Evolutionary conservation across 2,888 invertebrate genomes (phyloP).

Genomic region (Drosophila leonis): DNA sequence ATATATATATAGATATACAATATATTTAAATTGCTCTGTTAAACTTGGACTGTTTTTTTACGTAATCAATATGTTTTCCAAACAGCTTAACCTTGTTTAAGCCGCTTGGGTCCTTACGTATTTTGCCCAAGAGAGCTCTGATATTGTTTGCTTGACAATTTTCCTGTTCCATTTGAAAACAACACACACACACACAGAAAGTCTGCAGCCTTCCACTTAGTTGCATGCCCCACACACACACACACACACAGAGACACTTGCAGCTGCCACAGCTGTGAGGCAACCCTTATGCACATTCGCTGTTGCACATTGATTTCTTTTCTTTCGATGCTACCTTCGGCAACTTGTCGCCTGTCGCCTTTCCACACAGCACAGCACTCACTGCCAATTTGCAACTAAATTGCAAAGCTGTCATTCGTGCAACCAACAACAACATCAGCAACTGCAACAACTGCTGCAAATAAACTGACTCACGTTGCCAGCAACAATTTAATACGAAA

Average conservation of each 20-base stretch:
- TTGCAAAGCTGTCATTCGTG: constrained; percentile 67
- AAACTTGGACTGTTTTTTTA: not conserved
- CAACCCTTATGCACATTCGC: constrained; percentile 9
- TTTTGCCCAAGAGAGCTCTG: constrained; percentile 5
- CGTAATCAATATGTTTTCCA: constrained; percentile 5
- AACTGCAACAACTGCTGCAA: constrained; percentile 33
- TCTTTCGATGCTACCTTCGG: constrained; percentile 38
- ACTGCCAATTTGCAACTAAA: constrained; percentile 73
- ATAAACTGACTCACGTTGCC: constrained; percentile 62
- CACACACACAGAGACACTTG: not conserved
- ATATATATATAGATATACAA: not conserved
- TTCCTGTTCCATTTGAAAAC: not conserved
- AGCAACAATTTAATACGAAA: constrained; percentile 68
- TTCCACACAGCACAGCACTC: constrained; percentile 61
- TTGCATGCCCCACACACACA: constrained; percentile 7
- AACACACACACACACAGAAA: not conserved
- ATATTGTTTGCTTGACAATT: constrained; percentile 18
- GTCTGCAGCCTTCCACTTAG: constrained; percentile 5
- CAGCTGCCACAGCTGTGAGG: not conserved
- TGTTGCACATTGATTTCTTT: constrained; percentile 46
- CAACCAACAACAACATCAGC: constrained; percentile 30
- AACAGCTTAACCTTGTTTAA: constrained; percentile 2
- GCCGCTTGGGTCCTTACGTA: not conserved
- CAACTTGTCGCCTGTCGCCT: constrained; percentile 57
- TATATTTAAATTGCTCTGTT: not conserved